Evolutionary conservation across 1,140 invertebrate genomes (phyloP).

Genomic region (Cotesia vestalis): DNA sequence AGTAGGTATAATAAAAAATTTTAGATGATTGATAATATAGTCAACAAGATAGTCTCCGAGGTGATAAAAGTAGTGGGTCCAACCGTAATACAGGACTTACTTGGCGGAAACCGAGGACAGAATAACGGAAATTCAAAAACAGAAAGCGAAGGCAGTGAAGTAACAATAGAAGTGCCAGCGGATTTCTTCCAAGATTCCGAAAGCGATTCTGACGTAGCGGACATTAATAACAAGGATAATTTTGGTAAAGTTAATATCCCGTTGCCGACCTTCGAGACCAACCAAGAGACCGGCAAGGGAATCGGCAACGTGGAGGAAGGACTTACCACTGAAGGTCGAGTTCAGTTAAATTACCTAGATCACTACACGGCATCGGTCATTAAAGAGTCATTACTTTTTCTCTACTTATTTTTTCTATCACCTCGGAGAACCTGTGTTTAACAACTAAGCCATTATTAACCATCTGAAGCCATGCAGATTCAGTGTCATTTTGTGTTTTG

Average conservation of each 20-base stretch:
- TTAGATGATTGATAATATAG: conserved; percentile 82
- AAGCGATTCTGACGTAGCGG: neutral
- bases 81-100: conserved; percentile 68
- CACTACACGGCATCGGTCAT: no score
- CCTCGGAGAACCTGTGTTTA: neutral
- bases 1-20: conserved; percentile 50
- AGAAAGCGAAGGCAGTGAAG: conserved; percentile 48
- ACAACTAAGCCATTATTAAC: neutral
- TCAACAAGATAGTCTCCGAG: conserved; percentile 75
- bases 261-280: neutral
- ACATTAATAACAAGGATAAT: neutral
- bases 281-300: neutral
- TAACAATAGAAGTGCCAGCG: conserved; percentile 52
- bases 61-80: conserved; percentile 75
- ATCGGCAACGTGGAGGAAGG: neutral
- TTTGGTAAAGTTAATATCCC: conserved; percentile 34
- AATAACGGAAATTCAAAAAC: conserved; percentile 39
- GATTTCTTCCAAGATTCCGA: conserved; percentile 37
- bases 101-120: conserved; percentile 57
- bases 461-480: neutral
- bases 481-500: neutral
- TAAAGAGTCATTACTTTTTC: neutral
- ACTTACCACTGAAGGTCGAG: no score
- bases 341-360: no score
- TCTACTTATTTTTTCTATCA: neutral